Base-by-base conservation (phyloP, 37 sponge, comb jelly and placozoan species). In the Beroe ovata region DNA sequence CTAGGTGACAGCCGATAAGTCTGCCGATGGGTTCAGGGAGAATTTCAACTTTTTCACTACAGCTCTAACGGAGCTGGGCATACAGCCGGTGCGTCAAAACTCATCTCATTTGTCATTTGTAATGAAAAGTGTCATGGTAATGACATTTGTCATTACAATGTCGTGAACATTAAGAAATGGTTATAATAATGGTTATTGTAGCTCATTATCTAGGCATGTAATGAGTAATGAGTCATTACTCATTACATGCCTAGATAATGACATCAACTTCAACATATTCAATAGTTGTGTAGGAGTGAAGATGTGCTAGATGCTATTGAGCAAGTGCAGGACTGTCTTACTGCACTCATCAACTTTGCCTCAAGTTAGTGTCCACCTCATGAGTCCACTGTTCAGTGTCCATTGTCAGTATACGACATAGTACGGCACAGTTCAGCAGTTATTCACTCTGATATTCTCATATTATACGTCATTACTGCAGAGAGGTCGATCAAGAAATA, bases 261-360 rank as follows among this genome's bases (percentile, higher is more conserved):
- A 18, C 18, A 58, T 19, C 59, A 62, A 62, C 4, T 62, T 62
- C 11, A 47, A 62, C 8, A 14, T 16, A 62, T 66, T 66, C 16
- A 18, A 33, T 54, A 77, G 84, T 42, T 77, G 42, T 77, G 84
- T 23, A 1, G 54, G 4, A 77, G 84, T 77, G 84, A 77, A 23
- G 84, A 77, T 41, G 84, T 77, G 28, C 6, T 42, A 36, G 84
- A 77, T 36, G 84, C 84, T n/a, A 40, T 77, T 8, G 84, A 77
- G 47, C 54, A 42, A 54, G 84, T 77, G 4, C 84, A 77, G 54
- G 54, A 77, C 23, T 77, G 54, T 4, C 35, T 77, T 22, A 77
- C 84, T 21, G 84, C 84, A 6, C 84, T 77, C 84, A 77, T 36
- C 8, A n/a, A 6, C n/a, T 77, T 41, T 77, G 84, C 84, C 6